A percentile compares a stretch with the other conserved stretches of the same genome.
Evolutionary conservation across 2,113 vertebrate species (phyloP).

Genomic region (Dasyurus viverrinus): DNA sequence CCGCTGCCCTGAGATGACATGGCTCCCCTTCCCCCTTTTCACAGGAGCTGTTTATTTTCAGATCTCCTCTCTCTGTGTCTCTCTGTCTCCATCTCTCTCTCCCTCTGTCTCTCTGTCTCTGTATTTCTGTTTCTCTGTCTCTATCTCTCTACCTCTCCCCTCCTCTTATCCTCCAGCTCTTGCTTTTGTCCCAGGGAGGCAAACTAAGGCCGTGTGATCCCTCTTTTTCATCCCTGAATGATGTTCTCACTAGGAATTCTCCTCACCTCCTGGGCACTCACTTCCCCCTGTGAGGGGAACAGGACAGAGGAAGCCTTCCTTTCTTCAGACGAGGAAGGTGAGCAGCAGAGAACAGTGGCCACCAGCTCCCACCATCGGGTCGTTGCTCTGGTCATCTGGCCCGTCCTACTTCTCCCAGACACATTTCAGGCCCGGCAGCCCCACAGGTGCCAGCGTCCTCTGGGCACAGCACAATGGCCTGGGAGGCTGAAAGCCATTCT

Average conservation of each 20-base stretch:
- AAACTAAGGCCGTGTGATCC: not conserved
- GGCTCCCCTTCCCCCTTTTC: not conserved
- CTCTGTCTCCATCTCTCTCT: not conserved
- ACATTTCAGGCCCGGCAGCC: not conserved
- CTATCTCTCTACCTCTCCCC: not conserved
- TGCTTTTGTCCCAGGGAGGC: not conserved
- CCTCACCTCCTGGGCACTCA: not conserved
- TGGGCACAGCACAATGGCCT: too few relatives aligned
- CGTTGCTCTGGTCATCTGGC: not conserved
- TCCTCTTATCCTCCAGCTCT: not conserved
- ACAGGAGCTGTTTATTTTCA: not conserved
- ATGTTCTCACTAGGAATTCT: not conserved
- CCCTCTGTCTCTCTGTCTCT: not conserved
- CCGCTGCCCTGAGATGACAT: not conserved
- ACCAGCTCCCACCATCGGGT: not conserved
- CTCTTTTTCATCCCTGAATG: not conserved
- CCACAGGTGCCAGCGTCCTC: not conserved
- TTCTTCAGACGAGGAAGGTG: not conserved
- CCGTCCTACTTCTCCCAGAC: not conserved
- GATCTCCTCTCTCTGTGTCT: not conserved
- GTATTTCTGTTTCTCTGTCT: not conserved
- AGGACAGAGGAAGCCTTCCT: not conserved
- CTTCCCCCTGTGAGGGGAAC: not conserved
- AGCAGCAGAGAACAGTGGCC: too few relatives aligned
- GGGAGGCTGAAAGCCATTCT: not conserved